Evolutionary conservation across 2,888 invertebrate genomes (phyloP).

Genomic region (Torymus aiolomorphi): DNA sequence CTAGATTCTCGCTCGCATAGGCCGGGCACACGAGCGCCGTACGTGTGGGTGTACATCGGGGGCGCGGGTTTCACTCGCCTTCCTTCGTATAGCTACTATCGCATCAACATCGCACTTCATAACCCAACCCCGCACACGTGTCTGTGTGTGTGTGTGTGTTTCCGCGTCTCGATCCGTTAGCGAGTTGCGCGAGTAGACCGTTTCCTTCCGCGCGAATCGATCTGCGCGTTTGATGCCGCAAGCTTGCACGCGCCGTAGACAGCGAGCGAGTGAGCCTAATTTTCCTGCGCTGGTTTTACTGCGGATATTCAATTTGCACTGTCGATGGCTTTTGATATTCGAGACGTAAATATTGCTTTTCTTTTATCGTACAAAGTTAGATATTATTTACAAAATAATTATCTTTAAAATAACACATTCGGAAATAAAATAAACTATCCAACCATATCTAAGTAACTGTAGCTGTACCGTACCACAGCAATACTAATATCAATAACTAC

Average conservation of each 20-base stretch:
- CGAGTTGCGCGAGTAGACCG: conserved; percentile 8
- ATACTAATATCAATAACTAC: too few relatives aligned
- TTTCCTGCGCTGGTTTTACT: neutral
- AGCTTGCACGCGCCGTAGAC: too few relatives aligned
- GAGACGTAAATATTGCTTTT: too few relatives aligned
- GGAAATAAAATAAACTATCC: too few relatives aligned
- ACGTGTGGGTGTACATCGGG: neutral
- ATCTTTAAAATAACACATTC: too few relatives aligned
- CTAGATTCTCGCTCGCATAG: conserved; percentile 27
- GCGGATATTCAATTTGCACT: conserved; percentile 20
- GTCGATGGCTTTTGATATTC: too few relatives aligned
- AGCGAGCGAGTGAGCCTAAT: conserved; percentile 13
- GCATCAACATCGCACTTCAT: conserved; percentile 72
- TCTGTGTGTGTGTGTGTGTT: conserved; percentile 59
- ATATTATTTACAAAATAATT: too few relatives aligned
- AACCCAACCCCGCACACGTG: conserved; percentile 59
- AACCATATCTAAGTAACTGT: too few relatives aligned
- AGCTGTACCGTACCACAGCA: too few relatives aligned
- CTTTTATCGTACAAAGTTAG: too few relatives aligned
- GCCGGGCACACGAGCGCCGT: too few relatives aligned
- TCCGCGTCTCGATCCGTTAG: conserved; percentile 69
- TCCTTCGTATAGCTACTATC: conserved; percentile 61
- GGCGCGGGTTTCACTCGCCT: conserved; percentile 30
- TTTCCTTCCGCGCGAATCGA: conserved; percentile 43
- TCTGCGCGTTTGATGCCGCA: neutral